Evolutionary conservation across 2,113 vertebrate genomes (phyloP), one percentile per base, ranked within the genome.

Genomic region (Epinephelus moara): DNA sequence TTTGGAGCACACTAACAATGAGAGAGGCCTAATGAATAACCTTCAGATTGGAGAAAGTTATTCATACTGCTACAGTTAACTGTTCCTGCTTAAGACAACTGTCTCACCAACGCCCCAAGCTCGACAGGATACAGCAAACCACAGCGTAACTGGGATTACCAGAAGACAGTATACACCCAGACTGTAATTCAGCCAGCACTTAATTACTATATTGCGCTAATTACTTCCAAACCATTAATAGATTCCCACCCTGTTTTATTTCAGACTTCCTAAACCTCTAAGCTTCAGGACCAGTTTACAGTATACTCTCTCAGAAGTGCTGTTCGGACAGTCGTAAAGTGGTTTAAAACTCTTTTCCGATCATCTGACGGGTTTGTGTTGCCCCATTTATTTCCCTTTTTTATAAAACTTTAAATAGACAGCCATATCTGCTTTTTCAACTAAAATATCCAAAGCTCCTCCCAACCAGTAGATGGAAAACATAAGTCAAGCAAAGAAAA

Each of bases 21-120:
- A 67, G 21, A 70, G 63, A 78, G 47, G 11, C 71, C 40, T 63
- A 64, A 74, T 80, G 69, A 82, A 78, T 70, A 78, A 81, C 67
- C 78, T 84, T 71, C 59, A 61, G 30, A 63, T 14, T 60, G 30
- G 14, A 85, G 52, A 68, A 67, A 68, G 78, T 74, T 62, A 53
- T 75, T 89, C 59, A 45, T 11, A 13, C 25, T 25, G 52, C 64
- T 64, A 33, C 59, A 49, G 50, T 37, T 37, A 37, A 6, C 56
- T 67, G 60, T 60, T 83, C 61, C 52, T 53, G 49, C 49, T 47
- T 71, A 55, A 79, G 66, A 80, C 25, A 73, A 40, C 23, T 50
- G 71, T 42, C 25, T 61, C 25, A 66, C n/a, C 70, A 30, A 63
- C 40, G 18, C 21, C 27, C 60, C 40, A 47, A 68, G 67, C 60